Conservation (phyloP, 1,140 invertebrate species). For the Drosophila teissieri region DNA sequence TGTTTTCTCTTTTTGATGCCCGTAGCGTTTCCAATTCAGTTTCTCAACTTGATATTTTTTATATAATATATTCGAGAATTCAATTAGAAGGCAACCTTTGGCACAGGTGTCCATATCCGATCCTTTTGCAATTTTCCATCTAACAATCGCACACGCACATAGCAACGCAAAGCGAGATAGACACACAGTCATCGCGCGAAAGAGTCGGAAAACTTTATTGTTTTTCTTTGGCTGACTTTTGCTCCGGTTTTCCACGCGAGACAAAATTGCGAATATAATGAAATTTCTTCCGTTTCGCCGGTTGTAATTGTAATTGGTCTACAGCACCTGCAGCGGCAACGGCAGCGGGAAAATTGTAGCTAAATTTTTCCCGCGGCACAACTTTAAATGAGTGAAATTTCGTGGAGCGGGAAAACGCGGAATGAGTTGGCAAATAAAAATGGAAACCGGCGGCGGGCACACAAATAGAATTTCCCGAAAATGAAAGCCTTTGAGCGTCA, state of each 20-base stretch:
- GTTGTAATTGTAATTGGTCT: constrained; percentile 64
- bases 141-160: constrained; percentile 11
- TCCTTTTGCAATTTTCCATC: constrained; percentile 16
- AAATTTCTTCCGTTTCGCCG: constrained; percentile 69
- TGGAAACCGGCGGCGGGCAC: neutral
- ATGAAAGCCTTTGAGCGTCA: constrained; percentile 24
- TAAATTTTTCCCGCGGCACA: constrained; percentile 4
- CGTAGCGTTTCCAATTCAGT: constrained; percentile 63
- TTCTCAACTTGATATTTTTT: constrained; percentile 54
- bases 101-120: constrained; percentile 47
- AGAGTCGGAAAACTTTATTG: constrained; percentile 50
- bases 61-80: constrained; percentile 51
- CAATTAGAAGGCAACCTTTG: constrained; percentile 61
- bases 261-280: constrained; percentile 75
- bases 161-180: constrained; percentile 11
- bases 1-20: constrained; percentile 37
- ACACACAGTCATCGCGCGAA: constrained; percentile 1
- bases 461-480: constrained; percentile 37
- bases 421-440: constrained; percentile 35
- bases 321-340: constrained; percentile 33
- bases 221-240: constrained; percentile 71
- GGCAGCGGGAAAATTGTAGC: neutral
- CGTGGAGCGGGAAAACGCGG: neutral
- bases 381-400: constrained; percentile 30
- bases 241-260: constrained; percentile 10